Evolutionary conservation across 2,113 vertebrate genomes (phyloP).

Genomic region (Nothoprocta pentlandii): DNA sequence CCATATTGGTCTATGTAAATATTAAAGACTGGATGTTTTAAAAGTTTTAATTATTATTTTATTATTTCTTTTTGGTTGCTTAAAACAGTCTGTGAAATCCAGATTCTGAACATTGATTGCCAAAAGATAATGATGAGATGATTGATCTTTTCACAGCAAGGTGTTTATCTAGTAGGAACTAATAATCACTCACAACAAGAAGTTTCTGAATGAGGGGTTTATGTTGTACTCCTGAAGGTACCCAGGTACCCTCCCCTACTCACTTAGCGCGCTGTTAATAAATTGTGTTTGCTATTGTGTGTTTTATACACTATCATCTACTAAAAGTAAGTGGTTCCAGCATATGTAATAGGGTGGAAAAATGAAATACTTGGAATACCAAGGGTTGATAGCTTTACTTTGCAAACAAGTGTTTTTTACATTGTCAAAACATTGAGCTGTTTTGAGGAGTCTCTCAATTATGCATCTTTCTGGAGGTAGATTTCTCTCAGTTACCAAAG

Average conservation of each 20-base stretch:
- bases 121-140: too few relatives aligned
- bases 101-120: not conserved
- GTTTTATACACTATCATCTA: not conserved
- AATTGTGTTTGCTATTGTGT: not conserved
- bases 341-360: accelerated
- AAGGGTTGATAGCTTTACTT: accelerated
- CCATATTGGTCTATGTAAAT: not conserved
- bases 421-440: not conserved
- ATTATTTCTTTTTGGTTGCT: not conserved
- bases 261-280: not conserved
- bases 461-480: not conserved
- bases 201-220: accelerated
- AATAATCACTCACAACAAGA: not conserved
- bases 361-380: not conserved
- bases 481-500: not conserved
- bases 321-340: not conserved
- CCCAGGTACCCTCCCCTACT: not conserved
- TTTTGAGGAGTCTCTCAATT: too few relatives aligned
- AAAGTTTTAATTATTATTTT: not conserved
- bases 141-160: not conserved
- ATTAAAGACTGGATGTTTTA: too few relatives aligned
- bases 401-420: not conserved
- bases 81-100: not conserved
- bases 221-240: not conserved
- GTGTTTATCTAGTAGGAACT: not conserved